Evolutionary conservation across 2,888 invertebrate species (phyloP).

Genomic region (Alloplasta piceator): DNA sequence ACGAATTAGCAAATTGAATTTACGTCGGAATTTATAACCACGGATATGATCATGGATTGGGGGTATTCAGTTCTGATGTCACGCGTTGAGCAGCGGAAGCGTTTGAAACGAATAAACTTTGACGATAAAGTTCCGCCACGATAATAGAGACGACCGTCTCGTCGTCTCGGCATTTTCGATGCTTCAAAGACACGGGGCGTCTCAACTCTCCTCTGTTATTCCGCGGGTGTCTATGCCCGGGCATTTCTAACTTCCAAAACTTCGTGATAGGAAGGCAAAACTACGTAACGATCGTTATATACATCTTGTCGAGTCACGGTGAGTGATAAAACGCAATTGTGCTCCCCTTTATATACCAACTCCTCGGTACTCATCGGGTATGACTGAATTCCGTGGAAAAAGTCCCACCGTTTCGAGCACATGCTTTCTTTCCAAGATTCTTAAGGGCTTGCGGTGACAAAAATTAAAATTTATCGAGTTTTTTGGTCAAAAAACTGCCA

Average conservation of each 20-base stretch:
- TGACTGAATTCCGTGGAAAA: too few species aligned
- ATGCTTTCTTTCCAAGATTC: too few species aligned
- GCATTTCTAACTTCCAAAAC: constrained; percentile 26
- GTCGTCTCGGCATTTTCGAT: constrained; percentile 31
- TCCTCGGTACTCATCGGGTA: background rate
- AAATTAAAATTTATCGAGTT: too few species aligned
- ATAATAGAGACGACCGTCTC: constrained; percentile 17
- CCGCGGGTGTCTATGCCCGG: constrained; percentile 1
- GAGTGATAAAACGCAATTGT: constrained; percentile 49
- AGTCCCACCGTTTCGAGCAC: too few species aligned
- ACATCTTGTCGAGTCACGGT: constrained; percentile 10
- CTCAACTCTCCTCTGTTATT: background rate
- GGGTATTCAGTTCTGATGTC: constrained; percentile 9
- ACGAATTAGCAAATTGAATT: constrained; percentile 1
- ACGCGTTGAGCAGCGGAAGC: background rate
- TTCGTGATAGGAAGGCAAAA: constrained; percentile 1
- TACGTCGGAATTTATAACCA: background rate
- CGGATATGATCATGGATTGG: background rate
- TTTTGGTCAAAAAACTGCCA: too few species aligned
- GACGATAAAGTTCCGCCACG: constrained; percentile 23
- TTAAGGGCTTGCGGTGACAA: too few species aligned
- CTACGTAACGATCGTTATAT: constrained; percentile 28
- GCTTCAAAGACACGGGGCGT: constrained; percentile 8
- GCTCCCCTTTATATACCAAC: constrained; percentile 6
- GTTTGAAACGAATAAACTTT: constrained; percentile 20